These are phyloP conservation scores for Stictonetta naevosa DNA, from an alignment of 2,113 vertebrate species.

Conservation along the genomic window DNA sequence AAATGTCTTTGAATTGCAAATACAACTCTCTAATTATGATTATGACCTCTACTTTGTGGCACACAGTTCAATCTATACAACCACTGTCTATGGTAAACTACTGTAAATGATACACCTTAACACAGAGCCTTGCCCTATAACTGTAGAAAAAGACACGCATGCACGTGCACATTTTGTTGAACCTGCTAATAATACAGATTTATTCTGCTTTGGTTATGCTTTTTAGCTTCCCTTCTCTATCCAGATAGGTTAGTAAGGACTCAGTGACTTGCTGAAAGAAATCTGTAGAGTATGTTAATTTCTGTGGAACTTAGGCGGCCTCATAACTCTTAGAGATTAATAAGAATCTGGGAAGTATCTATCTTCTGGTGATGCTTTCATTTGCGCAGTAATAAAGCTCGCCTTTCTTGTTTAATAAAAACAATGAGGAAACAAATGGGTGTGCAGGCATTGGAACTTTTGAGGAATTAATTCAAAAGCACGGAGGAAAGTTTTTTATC, in stretches of 20 bases:
- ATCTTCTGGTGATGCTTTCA: conserved; percentile 84
- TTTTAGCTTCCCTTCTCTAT: neutral
- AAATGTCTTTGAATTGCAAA: conserved; percentile 62
- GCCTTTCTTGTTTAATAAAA: conserved; percentile 86
- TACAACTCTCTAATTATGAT: conserved; percentile 20
- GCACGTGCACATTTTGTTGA: conserved; percentile 28
- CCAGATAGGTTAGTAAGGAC: neutral
- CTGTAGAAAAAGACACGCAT: neutral
- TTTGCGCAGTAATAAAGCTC: conserved; percentile 84
- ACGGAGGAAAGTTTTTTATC: conserved; percentile 78
- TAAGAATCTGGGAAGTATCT: conserved; percentile 84
- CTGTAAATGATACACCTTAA: neutral
- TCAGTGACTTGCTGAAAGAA: conserved; percentile 69
- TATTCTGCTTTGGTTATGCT: neutral
- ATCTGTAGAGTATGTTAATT: conserved; percentile 83
- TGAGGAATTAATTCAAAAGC: conserved; percentile 82
- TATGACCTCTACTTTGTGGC: conserved; percentile 9
- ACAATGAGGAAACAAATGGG: conserved; percentile 85
- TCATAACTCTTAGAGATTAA: conserved; percentile 86
- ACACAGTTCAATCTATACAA: neutral
- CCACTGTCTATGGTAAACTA: neutral
- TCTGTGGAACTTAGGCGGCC: conserved; percentile 77
- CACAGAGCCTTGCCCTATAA: neutral
- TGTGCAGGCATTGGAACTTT: conserved; percentile 83
- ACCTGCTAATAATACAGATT: conserved; percentile 22